Conservation (phyloP, 2,888 invertebrate species). For the Heliconius ismenius region DNA sequence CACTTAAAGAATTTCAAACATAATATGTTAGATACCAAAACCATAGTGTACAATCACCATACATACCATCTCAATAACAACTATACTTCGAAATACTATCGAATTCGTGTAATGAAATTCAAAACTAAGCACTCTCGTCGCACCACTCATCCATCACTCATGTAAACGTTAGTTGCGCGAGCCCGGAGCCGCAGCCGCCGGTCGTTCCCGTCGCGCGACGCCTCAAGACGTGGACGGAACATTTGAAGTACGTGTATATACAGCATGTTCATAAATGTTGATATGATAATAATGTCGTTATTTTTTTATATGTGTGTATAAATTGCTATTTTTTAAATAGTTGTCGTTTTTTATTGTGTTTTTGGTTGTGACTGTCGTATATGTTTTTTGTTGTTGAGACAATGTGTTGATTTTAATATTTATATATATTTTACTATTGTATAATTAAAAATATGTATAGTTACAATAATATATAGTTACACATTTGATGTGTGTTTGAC, state of each 20-base stretch:
- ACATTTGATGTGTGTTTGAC: background rate
- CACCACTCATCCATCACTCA: slow-evolving; percentile 46
- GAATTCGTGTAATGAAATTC: background rate
- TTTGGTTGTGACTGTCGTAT: slow-evolving; percentile 1
- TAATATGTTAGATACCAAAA: background rate
- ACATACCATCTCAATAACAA: background rate
- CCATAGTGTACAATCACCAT: background rate
- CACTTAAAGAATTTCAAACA: background rate
- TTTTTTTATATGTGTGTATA: background rate
- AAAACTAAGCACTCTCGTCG: slow-evolving; percentile 48
- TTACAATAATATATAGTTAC: background rate
- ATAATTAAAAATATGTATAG: background rate
- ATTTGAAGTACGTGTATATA: slow-evolving; percentile 72
- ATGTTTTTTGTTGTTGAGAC: background rate
- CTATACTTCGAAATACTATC: background rate
- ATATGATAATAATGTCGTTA: slow-evolving; percentile 9
- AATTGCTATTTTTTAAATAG: background rate
- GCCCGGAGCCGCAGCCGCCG: slow-evolving; percentile 53
- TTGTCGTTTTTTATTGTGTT: background rate
- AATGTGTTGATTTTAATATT: background rate
- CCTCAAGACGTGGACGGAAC: slow-evolving; percentile 74
- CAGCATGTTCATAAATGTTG: slow-evolving; percentile 37
- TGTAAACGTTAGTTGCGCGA: slow-evolving; percentile 56
- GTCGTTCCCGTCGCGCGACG: slow-evolving; percentile 60
- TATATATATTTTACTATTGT: background rate